These are phyloP conservation scores for Amblyornis subalaris DNA, from an alignment of 2,113 vertebrate genomes.

Conservation along the genomic window DNA sequence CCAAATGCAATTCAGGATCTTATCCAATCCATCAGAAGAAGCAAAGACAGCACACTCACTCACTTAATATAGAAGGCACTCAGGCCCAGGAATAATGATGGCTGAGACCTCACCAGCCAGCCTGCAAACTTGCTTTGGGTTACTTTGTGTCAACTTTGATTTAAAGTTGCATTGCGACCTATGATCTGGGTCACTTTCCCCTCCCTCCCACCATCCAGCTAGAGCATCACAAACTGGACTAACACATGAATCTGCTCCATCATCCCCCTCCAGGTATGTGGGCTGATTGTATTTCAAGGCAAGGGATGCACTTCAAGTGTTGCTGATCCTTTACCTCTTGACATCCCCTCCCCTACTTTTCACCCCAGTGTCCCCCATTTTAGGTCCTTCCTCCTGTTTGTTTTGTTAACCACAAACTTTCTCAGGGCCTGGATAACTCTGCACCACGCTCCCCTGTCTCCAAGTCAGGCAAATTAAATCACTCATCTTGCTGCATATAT, in stretches of 20 bases:
- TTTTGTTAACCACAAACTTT: not conserved
- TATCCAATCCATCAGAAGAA: not conserved
- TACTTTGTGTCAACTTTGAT: not conserved
- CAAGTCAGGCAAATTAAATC: not conserved
- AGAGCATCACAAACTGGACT: not conserved
- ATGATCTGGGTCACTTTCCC: not conserved
- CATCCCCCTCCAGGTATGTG: not conserved
- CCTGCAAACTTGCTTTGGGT: not conserved
- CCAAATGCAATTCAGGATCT: not conserved
- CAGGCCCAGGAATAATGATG: not conserved
- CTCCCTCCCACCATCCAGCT: not conserved
- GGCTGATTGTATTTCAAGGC: not conserved
- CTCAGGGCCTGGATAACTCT: not conserved
- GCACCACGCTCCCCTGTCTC: not conserved
- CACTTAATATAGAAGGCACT: not conserved
- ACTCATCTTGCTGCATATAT: not conserved
- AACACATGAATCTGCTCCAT: not conserved
- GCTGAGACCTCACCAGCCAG: not conserved
- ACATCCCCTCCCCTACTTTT: not conserved
- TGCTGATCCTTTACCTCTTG: not conserved
- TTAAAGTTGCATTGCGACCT: not conserved
- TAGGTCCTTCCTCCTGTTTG: not conserved
- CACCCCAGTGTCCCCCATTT: not conserved
- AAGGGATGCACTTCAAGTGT: not conserved
- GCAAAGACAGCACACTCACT: not conserved